Evolutionary conservation across 1,140 invertebrate genomes (phyloP), one percentile per base, ranked within the genome.

Genomic region (Cepaea nemoralis): DNA sequence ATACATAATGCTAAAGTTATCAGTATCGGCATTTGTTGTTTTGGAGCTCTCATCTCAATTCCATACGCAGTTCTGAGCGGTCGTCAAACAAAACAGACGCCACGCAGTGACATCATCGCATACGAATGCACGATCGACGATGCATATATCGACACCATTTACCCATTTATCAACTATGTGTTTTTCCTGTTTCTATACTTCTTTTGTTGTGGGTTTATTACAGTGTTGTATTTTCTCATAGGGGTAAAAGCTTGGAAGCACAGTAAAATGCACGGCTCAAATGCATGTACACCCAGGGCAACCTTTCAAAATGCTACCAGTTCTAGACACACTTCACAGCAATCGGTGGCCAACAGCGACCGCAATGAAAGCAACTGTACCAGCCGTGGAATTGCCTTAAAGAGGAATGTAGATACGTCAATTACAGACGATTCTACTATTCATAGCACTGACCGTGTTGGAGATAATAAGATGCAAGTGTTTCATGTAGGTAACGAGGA

Each of bases 81-180:
- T 16, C 27, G 27, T 6, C 76, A 66, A 39, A 77, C 76, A 0
- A 63, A 55, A 27, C n/a, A 48, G 6, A 77, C 76, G 1, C 55
- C 50, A 8, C 50, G 76, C 5, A 35, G 12, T 27, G 76, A 42
- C 50, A 66, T 77, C 35, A 19, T 31, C 19, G 76, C 33, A 6
- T 55, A 66, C 59, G 76, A 77, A 39, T 77, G 76, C 59, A 66
- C 76, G 19, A 42, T 27, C 6, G 76, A 77, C 37, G 76, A 77
- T 37, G 24, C 0, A 33, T 77, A 39, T 37, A 39, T 40, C 3
- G 35, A 67, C 33, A 77, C 76, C 3, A 77, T 50, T 5, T 77
- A 39, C 12, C 76, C 76, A 42, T 22, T 77, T 22, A 5, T 67
- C 24, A 77, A 77, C 50, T 14, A 39, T 19, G 76, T 31, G 22